phyloP scores from a whole-genome alignment of 92 coral and sea anemone species.

The Galaxea fascicularis region DNA sequence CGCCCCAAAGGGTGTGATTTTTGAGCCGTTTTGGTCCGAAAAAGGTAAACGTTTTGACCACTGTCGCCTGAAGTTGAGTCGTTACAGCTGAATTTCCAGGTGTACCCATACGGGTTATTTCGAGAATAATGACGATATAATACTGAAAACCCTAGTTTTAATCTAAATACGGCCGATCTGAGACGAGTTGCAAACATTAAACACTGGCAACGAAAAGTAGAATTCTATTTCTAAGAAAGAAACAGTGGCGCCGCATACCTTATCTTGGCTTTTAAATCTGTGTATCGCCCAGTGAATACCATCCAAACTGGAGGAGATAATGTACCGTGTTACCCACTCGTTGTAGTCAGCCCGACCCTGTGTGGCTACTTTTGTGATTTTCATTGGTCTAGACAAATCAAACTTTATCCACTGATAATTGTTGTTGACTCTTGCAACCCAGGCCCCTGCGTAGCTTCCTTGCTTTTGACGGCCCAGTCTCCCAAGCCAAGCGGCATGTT shows the following conservation, averaged over 20 bases:
- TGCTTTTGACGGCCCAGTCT: conserved; percentile 63
- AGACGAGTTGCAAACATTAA: too few relatives aligned
- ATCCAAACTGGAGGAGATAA: conserved; percentile 63
- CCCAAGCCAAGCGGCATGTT: conserved; percentile 67
- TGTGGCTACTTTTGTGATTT: conserved; percentile 60
- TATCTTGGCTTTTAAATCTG: conserved; percentile 52
- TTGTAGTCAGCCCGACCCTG: conserved; percentile 60
- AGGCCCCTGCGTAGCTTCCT: conserved; percentile 64
- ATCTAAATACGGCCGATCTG: too few relatives aligned
- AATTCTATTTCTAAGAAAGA: neutral
- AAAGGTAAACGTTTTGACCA: too few relatives aligned
- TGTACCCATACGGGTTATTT: too few relatives aligned
- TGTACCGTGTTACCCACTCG: conserved; percentile 60
- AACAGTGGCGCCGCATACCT: conserved; percentile 24
- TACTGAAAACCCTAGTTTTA: too few relatives aligned
- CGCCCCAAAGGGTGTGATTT: too few relatives aligned
- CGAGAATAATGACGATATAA: too few relatives aligned
- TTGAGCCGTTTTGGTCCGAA: too few relatives aligned
- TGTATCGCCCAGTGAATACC: conserved; percentile 64
- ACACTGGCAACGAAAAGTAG: too few relatives aligned
- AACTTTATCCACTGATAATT: conserved; percentile 70
- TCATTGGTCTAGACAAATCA: conserved; percentile 50
- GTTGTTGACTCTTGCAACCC: conserved; percentile 65
- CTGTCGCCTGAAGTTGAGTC: too few relatives aligned
- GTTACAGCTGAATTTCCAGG: too few relatives aligned